These are phyloP conservation scores for Coenonympha arcania DNA, from an alignment of 2,888 invertebrate species.

Conservation along the genomic window DNA sequence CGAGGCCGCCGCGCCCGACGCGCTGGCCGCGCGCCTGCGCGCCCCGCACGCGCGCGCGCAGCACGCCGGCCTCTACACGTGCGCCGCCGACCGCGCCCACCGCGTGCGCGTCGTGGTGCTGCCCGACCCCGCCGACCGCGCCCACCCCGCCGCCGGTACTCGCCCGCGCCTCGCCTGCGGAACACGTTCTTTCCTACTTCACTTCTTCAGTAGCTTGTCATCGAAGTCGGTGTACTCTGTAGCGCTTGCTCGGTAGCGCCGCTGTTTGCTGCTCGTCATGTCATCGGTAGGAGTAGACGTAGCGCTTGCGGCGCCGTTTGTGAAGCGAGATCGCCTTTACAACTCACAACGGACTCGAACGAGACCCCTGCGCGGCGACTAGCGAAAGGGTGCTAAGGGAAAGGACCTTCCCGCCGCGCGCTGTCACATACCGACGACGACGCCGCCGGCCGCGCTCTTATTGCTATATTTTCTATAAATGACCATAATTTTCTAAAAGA, in stretches of 20 bases:
- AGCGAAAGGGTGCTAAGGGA: too few species aligned
- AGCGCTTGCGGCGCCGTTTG: constrained; percentile 19
- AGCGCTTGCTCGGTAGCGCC: constrained; percentile 6
- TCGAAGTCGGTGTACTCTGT: not conserved
- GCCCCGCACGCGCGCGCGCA: constrained; percentile 40
- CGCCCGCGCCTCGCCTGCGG: not conserved
- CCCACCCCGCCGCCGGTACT: constrained; percentile 29
- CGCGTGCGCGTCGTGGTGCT: constrained; percentile 47
- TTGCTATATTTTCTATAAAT: too few species aligned
- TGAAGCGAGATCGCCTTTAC: too few species aligned
- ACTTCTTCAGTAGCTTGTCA: not conserved
- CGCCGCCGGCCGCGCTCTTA: too few species aligned
- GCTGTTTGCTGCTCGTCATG: not conserved
- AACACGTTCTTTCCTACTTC: not conserved
- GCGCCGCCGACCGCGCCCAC: constrained; percentile 40
- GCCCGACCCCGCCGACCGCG: constrained; percentile 29
- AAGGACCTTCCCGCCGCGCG: too few species aligned
- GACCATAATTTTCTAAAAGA: too few species aligned
- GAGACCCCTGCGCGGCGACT: too few species aligned
- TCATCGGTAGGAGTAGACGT: constrained; percentile 12
- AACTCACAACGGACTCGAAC: too few species aligned
- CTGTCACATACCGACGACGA: too few species aligned
- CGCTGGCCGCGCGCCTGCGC: constrained; percentile 41
- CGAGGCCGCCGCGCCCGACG: constrained; percentile 29
- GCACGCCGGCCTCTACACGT: constrained; percentile 54